phyloP scores from a whole-genome alignment of 2,797 vertebrate species.

The Ceryle rudis region DNA sequence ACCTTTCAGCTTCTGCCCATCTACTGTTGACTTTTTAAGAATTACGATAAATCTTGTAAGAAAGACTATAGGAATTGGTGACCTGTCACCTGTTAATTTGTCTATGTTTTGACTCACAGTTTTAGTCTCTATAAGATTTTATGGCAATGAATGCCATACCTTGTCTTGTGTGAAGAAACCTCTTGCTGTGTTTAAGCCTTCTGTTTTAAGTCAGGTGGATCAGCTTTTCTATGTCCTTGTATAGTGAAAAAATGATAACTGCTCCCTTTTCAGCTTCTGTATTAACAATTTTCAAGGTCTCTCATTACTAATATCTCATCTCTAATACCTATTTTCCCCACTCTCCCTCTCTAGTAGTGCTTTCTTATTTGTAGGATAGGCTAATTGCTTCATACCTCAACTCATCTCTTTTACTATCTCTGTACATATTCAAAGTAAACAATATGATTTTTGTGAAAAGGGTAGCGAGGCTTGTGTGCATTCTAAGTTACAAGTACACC shows the following conservation, averaged over 20 bases:
- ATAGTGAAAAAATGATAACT: background rate
- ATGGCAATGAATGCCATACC: background rate
- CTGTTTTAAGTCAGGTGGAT: background rate
- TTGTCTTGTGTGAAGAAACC: background rate
- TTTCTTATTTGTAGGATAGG: background rate
- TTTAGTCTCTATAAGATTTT: background rate
- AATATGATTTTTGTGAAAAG: background rate
- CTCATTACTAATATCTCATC: background rate
- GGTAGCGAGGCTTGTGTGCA: rapidly evolving
- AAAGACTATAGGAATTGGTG: background rate
- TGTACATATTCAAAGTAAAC: background rate
- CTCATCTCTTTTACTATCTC: background rate
- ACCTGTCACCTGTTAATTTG: background rate
- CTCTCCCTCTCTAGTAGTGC: background rate
- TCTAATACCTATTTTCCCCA: background rate
- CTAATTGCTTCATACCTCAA: background rate
- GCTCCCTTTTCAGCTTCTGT: background rate
- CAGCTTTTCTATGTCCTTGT: background rate
- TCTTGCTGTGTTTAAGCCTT: background rate
- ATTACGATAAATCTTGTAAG: background rate
- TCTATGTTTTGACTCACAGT: background rate
- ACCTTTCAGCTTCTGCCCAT: background rate
- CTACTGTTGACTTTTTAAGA: background rate
- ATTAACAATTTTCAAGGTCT: background rate
- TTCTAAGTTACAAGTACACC: background rate